Evolutionary conservation across 1,140 invertebrate species (phyloP).

Genomic region (Musca vetustissima): DNA sequence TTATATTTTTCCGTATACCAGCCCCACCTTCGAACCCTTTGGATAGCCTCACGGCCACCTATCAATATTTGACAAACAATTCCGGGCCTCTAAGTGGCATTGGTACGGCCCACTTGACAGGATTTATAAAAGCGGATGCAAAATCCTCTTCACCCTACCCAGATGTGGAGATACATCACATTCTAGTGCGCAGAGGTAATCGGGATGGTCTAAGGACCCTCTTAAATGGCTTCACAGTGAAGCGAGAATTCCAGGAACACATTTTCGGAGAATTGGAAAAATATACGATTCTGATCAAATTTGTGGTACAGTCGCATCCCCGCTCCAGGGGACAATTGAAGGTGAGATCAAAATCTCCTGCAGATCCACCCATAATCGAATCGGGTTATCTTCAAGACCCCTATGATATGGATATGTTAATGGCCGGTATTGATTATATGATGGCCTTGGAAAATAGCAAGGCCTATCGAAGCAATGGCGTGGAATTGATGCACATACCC

Average conservation of each 20-base stretch:
- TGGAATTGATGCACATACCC: conserved; percentile 62
- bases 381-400: conserved; percentile 69
- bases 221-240: conserved; percentile 30
- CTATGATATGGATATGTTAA: conserved; percentile 65
- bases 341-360: conserved; percentile 68
- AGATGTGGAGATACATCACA: conserved; percentile 45
- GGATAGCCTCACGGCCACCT: conserved; percentile 19
- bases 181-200: conserved; percentile 32
- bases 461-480: conserved; percentile 62
- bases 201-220: conserved; percentile 26
- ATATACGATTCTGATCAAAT: conserved; percentile 50
- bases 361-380: conserved; percentile 70
- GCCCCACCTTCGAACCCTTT: too few species aligned
- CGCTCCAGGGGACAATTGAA: conserved; percentile 68
- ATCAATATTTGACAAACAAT: conserved; percentile 43
- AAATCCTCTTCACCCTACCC: conserved; percentile 41
- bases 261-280: conserved; percentile 26
- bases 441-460: conserved; percentile 60
- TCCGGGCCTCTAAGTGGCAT: conserved; percentile 58
- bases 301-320: conserved; percentile 72
- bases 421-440: conserved; percentile 70
- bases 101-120: conserved; percentile 46
- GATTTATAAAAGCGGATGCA: conserved; percentile 38
- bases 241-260: conserved; percentile 27
- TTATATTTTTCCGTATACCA: background rate